These are phyloP conservation scores for Eurois occulta DNA, from an alignment of 2,888 invertebrate genomes.

Conservation along the genomic window DNA sequence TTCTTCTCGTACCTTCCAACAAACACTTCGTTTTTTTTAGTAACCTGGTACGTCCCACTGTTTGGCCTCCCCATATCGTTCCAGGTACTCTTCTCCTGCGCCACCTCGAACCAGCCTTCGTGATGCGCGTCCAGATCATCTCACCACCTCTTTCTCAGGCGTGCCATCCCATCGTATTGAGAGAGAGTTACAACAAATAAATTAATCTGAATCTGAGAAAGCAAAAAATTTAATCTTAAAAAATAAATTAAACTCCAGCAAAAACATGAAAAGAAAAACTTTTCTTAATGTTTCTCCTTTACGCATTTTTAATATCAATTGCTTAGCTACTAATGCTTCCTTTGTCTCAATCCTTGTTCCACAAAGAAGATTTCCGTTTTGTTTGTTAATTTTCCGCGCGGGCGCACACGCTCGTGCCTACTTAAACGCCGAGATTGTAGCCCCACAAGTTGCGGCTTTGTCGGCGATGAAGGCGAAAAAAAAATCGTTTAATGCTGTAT, in stretches of 20 bases:
- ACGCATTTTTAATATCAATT: conserved; percentile 63
- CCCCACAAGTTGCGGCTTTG: conserved; percentile 52
- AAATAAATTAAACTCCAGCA: not conserved
- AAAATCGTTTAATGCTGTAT: conserved; percentile 24
- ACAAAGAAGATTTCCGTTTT: conserved; percentile 78
- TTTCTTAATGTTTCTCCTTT: conserved; percentile 42
- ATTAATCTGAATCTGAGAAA: no score
- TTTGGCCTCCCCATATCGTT: no score
- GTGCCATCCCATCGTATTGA: no score
- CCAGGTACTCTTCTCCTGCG: no score
- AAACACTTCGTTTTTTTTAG: not conserved
- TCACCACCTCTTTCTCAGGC: no score
- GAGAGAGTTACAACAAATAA: no score
- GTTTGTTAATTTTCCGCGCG: conserved; percentile 81
- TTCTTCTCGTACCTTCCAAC: no score
- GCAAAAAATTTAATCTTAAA: no score
- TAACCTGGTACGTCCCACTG: not conserved
- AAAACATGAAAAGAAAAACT: not conserved
- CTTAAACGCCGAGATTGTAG: conserved; percentile 51
- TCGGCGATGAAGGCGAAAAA: conserved; percentile 16
- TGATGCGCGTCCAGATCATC: no score
- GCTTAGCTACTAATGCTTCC: conserved; percentile 57
- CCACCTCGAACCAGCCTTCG: no score
- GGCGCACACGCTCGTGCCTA: conserved; percentile 72
- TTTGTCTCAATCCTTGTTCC: conserved; percentile 59